Conservation (phyloP, 2,888 invertebrate genomes). For the Pycnomerus fuliginosus region DNA sequence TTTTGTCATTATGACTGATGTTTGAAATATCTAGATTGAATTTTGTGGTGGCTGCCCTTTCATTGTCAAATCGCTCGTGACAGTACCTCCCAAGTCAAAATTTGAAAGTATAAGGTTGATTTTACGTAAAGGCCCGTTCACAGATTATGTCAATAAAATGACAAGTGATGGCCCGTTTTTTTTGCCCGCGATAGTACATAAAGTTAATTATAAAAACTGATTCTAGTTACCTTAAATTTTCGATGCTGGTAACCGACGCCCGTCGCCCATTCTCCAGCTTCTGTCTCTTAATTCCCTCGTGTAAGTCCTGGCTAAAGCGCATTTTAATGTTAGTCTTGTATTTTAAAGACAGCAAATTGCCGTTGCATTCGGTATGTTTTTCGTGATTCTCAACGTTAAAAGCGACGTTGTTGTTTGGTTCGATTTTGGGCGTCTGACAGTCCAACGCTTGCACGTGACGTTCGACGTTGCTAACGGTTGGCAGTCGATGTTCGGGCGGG, state of each 20-base stretch:
- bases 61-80: too few species aligned
- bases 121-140: too few species aligned
- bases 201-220: too few species aligned
- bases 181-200: too few species aligned
- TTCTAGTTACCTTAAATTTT: conserved; percentile 51
- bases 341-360: conserved; percentile 67
- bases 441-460: conserved; percentile 22
- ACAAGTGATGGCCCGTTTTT: too few species aligned
- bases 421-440: conserved; percentile 29
- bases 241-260: conserved; percentile 49
- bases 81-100: too few species aligned
- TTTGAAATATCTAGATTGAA: too few species aligned
- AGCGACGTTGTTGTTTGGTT: conserved; percentile 42
- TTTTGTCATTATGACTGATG: too few species aligned
- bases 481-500: conserved; percentile 5
- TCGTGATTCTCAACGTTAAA: conserved; percentile 22
- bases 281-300: conserved; percentile 40
- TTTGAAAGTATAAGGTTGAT: too few species aligned
- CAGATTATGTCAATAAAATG: too few species aligned
- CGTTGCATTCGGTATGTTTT: conserved; percentile 30
- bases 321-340: conserved; percentile 94
- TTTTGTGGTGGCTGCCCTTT: too few species aligned
- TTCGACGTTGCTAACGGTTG: conserved; percentile 39
- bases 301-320: conserved; percentile 63
- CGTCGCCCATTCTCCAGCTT: conserved; percentile 38